phyloP scores from a whole-genome alignment of 2,888 invertebrate genomes.

The Drosophila ezoana region DNA sequence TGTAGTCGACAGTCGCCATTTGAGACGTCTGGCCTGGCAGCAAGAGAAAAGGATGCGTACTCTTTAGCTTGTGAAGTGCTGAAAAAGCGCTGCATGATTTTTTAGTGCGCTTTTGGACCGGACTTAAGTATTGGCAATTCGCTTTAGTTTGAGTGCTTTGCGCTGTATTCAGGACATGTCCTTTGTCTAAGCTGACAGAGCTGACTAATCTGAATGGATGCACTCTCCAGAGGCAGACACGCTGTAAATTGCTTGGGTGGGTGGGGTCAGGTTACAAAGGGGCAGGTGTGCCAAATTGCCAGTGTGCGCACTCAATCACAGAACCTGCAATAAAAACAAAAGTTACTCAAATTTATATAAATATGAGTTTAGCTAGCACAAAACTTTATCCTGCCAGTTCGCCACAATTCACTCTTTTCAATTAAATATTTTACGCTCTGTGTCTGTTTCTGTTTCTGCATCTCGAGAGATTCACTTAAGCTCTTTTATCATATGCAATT shows the following conservation, averaged over 20 bases:
- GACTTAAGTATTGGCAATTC: conserved; percentile 51
- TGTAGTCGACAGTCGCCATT: conserved; percentile 58
- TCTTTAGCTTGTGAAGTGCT: conserved; percentile 23
- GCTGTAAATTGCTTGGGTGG: neutral
- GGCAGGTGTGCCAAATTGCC: conserved; percentile 49
- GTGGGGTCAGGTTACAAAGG: neutral
- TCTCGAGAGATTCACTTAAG: conserved; percentile 69
- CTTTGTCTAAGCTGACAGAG: conserved; percentile 43
- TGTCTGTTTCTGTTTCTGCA: conserved; percentile 8
- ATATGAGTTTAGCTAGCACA: conserved; percentile 61
- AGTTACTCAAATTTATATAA: conserved; percentile 63
- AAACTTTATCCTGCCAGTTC: conserved; percentile 51
- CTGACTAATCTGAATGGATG: conserved; percentile 64
- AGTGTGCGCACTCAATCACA: conserved; percentile 56
- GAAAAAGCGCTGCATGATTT: conserved; percentile 30
- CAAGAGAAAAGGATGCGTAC: conserved; percentile 36
- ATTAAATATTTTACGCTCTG: neutral
- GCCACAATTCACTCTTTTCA: neutral
- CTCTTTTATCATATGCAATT: conserved; percentile 60
- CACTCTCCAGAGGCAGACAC: conserved; percentile 41
- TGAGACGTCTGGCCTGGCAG: conserved; percentile 40
- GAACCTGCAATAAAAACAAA: conserved; percentile 65
- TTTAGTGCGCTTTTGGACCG: conserved; percentile 12
- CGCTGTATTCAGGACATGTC: conserved; percentile 24
- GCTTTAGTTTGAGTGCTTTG: conserved; percentile 35